Conservation (phyloP, 2,888 invertebrate species). For the Cephus pygmeus region DNA sequence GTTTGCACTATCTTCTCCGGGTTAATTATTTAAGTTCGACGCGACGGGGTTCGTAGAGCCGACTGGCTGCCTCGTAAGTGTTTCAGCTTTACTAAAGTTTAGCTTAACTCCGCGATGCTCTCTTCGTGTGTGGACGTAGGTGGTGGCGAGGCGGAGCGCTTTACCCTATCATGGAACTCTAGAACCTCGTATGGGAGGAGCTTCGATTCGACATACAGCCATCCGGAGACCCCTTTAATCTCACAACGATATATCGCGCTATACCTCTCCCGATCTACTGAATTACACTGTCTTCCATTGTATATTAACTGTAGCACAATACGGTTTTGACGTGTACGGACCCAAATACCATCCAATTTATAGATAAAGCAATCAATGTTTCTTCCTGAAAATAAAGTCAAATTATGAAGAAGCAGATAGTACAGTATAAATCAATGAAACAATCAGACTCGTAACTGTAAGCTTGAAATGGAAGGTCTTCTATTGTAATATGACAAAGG, state of each 20-base stretch:
- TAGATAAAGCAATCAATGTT: neutral
- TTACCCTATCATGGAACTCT: neutral
- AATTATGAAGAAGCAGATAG: neutral
- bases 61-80: slow-evolving; percentile 36
- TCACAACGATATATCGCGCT: neutral
- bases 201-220: neutral
- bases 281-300: neutral
- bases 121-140: slow-evolving; percentile 3
- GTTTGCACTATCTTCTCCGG: slow-evolving; percentile 21
- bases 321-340: neutral
- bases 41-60: slow-evolving; percentile 21
- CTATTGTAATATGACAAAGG: neutral
- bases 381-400: neutral
- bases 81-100: slow-evolving; percentile 52
- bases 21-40: slow-evolving; percentile 24
- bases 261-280: neutral
- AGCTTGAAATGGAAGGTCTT: neutral
- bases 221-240: neutral
- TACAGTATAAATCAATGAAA: neutral
- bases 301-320: neutral
- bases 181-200: neutral
- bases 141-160: slow-evolving; percentile 9
- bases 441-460: neutral
- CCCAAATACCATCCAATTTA: neutral
- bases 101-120: neutral